Conservation (phyloP, 2,888 invertebrate genomes). For the Caenorhabditis auriculariae region DNA sequence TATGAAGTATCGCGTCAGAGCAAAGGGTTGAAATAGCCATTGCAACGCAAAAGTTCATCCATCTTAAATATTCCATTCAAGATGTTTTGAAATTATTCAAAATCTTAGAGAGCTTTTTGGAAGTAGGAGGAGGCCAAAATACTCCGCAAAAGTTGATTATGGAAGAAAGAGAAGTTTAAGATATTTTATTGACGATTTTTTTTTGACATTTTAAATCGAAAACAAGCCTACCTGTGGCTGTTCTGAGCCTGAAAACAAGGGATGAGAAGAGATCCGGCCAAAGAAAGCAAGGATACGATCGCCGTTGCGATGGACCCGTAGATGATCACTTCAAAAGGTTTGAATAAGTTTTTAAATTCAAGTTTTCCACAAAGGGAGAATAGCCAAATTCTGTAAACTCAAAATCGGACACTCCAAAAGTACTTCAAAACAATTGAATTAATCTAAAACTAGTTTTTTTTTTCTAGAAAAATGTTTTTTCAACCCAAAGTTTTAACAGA, state of each 20-base stretch:
- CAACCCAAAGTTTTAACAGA: too few relatives aligned
- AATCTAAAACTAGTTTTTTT: too few relatives aligned
- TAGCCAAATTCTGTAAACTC: too few relatives aligned
- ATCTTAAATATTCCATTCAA: conserved; percentile 12
- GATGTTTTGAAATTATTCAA: neutral
- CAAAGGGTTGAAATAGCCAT: conserved; percentile 67
- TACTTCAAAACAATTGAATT: too few relatives aligned
- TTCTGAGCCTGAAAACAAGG: conserved; percentile 49
- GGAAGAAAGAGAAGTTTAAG: neutral
- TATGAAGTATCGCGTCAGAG: conserved; percentile 67
- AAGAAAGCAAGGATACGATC: conserved; percentile 65
- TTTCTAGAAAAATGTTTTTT: too few relatives aligned
- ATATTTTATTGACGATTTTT: conserved; percentile 28
- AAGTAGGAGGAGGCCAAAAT: neutral
- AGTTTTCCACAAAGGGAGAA: too few relatives aligned
- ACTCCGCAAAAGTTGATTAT: neutral
- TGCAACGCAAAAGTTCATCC: conserved; percentile 66
- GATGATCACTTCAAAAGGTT: conserved; percentile 26
- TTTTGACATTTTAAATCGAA: neutral
- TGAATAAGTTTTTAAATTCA: too few relatives aligned
- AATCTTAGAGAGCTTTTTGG: neutral
- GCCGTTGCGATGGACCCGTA: conserved; percentile 65
- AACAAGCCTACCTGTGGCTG: conserved; percentile 13
- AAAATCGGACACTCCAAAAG: too few relatives aligned
- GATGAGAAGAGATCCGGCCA: conserved; percentile 63